Evolutionary conservation across 23 tunicate genomes (phyloP).

Genomic region (Clavelina lepadiformis): DNA sequence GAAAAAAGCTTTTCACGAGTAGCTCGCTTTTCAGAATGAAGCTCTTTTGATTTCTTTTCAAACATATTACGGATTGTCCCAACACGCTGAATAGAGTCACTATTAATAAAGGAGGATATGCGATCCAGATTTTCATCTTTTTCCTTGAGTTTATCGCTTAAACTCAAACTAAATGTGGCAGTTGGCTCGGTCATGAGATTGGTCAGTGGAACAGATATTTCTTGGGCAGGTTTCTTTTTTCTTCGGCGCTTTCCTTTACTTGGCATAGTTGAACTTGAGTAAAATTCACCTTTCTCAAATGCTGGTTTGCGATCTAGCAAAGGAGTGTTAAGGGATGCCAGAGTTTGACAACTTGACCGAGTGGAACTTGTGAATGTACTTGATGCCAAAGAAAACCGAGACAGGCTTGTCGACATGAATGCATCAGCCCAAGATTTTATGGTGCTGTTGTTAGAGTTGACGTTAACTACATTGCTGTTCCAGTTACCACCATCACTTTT

Average conservation of each 20-base stretch:
- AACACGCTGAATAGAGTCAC: constrained; percentile 44
- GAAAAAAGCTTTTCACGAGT: constrained; percentile 1
- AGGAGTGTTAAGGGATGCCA: constrained; percentile 1
- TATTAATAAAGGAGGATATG: constrained; percentile 53
- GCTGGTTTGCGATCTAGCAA: neutral
- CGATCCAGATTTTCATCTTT: constrained; percentile 13
- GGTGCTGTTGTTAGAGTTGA: constrained; percentile 24
- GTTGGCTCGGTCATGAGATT: constrained; percentile 12
- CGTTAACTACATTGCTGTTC: neutral
- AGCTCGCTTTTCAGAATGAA: neutral
- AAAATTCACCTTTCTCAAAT: constrained; percentile 7
- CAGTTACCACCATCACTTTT: neutral
- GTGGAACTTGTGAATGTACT: constrained; percentile 3
- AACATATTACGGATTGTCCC: constrained; percentile 18
- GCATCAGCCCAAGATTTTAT: neutral
- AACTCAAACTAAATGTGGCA: constrained; percentile 27
- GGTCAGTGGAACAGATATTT: constrained; percentile 42
- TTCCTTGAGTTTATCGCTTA: neutral
- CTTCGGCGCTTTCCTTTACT: neutral
- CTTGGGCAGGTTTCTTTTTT: constrained; percentile 10
- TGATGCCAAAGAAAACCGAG: neutral
- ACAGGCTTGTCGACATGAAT: neutral
- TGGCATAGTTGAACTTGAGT: no score
- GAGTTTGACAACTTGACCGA: constrained; percentile 1
- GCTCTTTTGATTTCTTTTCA: constrained; percentile 8